A percentile compares a stretch with the other conserved stretches of the same genome.
These are phyloP conservation scores for Holothuria leucospilota DNA, from an alignment of 53 echinoderm and acorn worm genomes.

Conservation along the genomic window DNA sequence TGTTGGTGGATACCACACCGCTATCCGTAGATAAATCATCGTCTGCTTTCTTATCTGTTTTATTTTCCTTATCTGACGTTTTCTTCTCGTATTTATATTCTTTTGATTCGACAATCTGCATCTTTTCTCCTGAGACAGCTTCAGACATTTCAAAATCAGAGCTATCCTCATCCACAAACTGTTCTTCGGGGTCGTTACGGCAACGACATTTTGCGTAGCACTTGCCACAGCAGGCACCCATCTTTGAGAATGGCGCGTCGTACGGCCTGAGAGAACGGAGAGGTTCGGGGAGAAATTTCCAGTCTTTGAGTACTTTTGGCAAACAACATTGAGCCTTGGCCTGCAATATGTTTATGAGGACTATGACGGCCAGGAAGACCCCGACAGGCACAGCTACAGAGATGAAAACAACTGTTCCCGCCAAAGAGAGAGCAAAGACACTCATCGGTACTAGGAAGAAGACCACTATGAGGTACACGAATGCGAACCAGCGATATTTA, in stretches of 20 bases:
- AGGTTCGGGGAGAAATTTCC: constrained; percentile 79
- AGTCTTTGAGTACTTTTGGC: constrained; percentile 73
- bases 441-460: constrained; percentile 83
- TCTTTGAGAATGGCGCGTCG: constrained; percentile 60
- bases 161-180: too few relatives aligned
- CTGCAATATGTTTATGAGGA: constrained; percentile 82
- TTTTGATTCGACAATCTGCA: too few relatives aligned
- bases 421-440: constrained; percentile 87
- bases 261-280: constrained; percentile 83
- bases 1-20: background rate
- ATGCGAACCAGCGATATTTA: constrained; percentile 93
- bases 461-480: constrained; percentile 81
- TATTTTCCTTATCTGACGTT: too few relatives aligned
- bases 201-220: constrained; percentile 48
- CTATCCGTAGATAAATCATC: background rate
- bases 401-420: constrained; percentile 71
- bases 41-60: too few relatives aligned
- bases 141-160: too few relatives aligned
- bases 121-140: too few relatives aligned
- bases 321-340: constrained; percentile 68
- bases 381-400: constrained; percentile 73
- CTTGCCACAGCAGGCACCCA: constrained; percentile 23
- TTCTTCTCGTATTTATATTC: too few relatives aligned
- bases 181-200: background rate
- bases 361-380: constrained; percentile 50